Evolutionary conservation across 2,888 invertebrate species (phyloP), one percentile per base, ranked within the genome.

Genomic region (Villa cingulata): DNA sequence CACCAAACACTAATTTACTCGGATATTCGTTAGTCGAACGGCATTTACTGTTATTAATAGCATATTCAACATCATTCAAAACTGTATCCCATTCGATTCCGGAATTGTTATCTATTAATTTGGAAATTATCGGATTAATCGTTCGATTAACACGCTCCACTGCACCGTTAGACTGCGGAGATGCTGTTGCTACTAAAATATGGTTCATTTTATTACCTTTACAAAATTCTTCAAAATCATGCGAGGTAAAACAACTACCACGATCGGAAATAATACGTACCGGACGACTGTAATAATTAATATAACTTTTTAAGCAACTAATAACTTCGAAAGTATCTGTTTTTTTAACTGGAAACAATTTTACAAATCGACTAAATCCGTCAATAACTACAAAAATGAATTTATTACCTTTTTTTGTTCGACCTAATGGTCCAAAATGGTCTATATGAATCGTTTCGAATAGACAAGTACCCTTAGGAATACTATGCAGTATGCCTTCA

Each of bases 221-320:
- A 5, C 37, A 42, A 37, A 18, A 45, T 15, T 5, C 5, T n/a
- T 3, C 15, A 43, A 49, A 49, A 14, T 46, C 42, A 6, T 12
- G 3, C 4, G 43, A 43, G 2, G 43, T 49, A 32, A 49, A 49
- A 18, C n/a, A 14, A 15, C 46, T 40, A 3, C 49, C 49, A 7
- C 49, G 20, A 10, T 49, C 49, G 9, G 40, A 43, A 23, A 49
- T 41, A 10, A 49, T 40, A 5, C 43, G 23, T 17, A n/a, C 2
- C 27, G 45, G 39, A 17, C 14, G 9, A 29, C 38, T 38, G 23
- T 45, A 45, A 37, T 19, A 15, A 16, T 15, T 15, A 27, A 45
- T 39, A 38, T 27, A 45, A 17, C 14, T 12, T 6, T 2, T 15
- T 7, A 45, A 23, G 14, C 39, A 29, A n/a, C 16, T n/a, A 6